phyloP scores from a whole-genome alignment of 2,888 invertebrate genomes.

The Meteorus colon region DNA sequence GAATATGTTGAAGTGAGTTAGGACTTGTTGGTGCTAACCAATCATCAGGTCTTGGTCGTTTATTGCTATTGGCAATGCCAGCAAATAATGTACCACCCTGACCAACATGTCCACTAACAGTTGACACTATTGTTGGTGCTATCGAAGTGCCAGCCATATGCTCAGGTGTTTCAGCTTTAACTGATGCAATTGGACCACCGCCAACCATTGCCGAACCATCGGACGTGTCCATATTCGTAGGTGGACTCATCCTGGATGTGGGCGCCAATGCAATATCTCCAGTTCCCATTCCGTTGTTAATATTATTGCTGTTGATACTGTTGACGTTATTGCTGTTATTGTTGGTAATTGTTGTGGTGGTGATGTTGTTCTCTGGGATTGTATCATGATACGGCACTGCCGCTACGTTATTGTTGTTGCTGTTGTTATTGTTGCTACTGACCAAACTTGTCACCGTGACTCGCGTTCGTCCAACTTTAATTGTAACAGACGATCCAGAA shows the following conservation, averaged over 20 bases:
- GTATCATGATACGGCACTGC: constrained; percentile 70
- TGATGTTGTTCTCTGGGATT: constrained; percentile 54
- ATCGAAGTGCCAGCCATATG: constrained; percentile 66
- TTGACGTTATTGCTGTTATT: constrained; percentile 38
- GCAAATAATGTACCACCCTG: constrained; percentile 67
- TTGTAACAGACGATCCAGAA: constrained; percentile 54
- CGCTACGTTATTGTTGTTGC: constrained; percentile 52
- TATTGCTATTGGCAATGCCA: constrained; percentile 73
- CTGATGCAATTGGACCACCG: constrained; percentile 52
- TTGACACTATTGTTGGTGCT: constrained; percentile 67
- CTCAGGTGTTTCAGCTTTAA: constrained; percentile 75
- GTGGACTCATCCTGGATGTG: constrained; percentile 74
- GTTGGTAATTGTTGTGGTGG: constrained; percentile 44
- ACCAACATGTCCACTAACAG: constrained; percentile 63
- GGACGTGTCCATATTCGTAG: constrained; percentile 65
- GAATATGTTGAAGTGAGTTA: constrained; percentile 73
- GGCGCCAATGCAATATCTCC: constrained; percentile 68
- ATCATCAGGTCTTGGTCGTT: constrained; percentile 77
- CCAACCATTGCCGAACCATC: constrained; percentile 52
- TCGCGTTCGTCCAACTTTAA: constrained; percentile 51
- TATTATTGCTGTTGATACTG: constrained; percentile 48
- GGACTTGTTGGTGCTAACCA: constrained; percentile 81
- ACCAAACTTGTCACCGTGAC: constrained; percentile 71
- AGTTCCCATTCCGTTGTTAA: constrained; percentile 72
- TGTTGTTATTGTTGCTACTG: constrained; percentile 57